Evolutionary conservation across 2,797 vertebrate species (phyloP), one percentile per base, ranked within the genome.

Genomic region (Darevskia mixta): DNA sequence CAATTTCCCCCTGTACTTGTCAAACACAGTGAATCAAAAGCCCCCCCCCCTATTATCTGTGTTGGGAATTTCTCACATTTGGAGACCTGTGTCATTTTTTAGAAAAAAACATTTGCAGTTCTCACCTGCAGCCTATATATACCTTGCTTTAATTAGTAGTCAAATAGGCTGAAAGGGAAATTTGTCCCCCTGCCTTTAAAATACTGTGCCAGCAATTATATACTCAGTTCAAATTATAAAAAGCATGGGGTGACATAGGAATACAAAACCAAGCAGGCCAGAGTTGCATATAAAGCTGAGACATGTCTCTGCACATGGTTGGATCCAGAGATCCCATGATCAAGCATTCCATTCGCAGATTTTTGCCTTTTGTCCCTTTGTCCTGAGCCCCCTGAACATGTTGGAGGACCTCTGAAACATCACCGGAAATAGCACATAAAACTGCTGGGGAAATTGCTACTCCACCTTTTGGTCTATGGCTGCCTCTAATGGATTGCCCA

Each of bases 1-100:
- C 61, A 32, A 90, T 93, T 93, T 91, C 64, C 88, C 29, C 8
- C 69, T 23, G 5, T 86, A 89, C 87, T 77, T 89, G 85, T 89
- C 92, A 85, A 25, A 18, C 4, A 87, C n/a, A 1, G 27, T 82
- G 41, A 71, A 38, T 13, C 1, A 1, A 1, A 1, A 61, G 23
- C 41, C 13, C 41, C 6, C 32, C 66, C 29, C 3, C 29, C 75
- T 17, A 29, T 13, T 76, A 29, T 32, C 18, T 29, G 15, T 4
- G 15, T 67, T 49, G 45, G 25, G 55, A 75, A 87, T 38, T 71
- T 35, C 8, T 72, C 38, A 64, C 10, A 64, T 73, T 73, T 86
- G 29, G 66, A 80, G 8, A 27, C 45, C 61, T 55, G 45, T 80
- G 4, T 27, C 32, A 58, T 79, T 80, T 43, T 32, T 75, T 38